Evolutionary conservation across 2,888 invertebrate species (phyloP), one percentile per base, ranked within the genome.

Genomic region (Tineola bisselliella): DNA sequence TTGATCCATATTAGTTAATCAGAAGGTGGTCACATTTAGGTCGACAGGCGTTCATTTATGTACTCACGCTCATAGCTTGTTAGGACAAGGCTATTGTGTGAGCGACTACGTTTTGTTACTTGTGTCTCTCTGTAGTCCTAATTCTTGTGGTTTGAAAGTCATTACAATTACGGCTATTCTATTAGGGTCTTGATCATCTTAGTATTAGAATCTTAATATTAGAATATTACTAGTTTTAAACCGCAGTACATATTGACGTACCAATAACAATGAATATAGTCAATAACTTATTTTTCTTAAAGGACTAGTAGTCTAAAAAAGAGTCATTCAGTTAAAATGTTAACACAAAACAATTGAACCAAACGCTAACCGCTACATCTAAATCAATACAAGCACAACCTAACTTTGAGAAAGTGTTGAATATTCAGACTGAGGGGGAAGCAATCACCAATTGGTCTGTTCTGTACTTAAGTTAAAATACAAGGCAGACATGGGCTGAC

Each of bases 391-490:
- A 17, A 48, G 15, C 48, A 17, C 17, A 17, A 15, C 15, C 17
- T 48, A 54, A 54, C 31, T 33, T 58, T 10, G 33, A 58, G 58
- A 58, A 58, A 58, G 58, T 58, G 58, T 58, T 58, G 58, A 58
- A 58, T 58, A 58, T 58, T 58, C 58, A 58, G 58, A 31, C 3
- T 58, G 33, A 31, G 33, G 58, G 13, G 31, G 58, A 58, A 58
- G 58, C 58, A 58, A 58, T 58, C 58, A 58, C 58, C 58, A 58
- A 58, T 58, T 58, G 31, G 58, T 6, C 58, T 58, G 15, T 48
- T 48, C 58, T 58, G 33, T 58, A 58, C 58, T 58, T 58, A 54
- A 33, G 58, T 58, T 58, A 58, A 58, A 58, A 33, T 58, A 58
- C 54, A 54, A 48, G 54, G 54, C n/a, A 25, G 19, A 19, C 54